These are phyloP conservation scores for Epistrophe eligans DNA, from an alignment of 2,888 invertebrate species.

Conservation along the genomic window DNA sequence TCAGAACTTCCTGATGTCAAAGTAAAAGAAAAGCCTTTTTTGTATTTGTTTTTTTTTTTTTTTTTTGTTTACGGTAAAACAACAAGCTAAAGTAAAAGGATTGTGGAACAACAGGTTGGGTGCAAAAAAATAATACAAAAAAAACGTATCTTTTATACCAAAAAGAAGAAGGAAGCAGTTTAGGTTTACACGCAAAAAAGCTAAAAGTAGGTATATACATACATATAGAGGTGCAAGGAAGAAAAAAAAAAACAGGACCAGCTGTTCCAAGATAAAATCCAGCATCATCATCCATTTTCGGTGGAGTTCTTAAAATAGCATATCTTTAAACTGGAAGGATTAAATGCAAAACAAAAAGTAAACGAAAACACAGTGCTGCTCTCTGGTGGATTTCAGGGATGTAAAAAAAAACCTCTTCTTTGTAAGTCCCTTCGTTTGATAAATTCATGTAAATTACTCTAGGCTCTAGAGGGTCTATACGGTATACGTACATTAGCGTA, in stretches of 20 bases:
- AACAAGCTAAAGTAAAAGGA: not conserved
- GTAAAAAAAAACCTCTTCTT: constrained; percentile 47
- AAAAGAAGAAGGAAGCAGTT: constrained; percentile 18
- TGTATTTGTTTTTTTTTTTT: not conserved
- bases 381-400: constrained; percentile 1
- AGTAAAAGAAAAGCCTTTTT: constrained; percentile 25
- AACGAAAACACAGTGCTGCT: not conserved
- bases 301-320: constrained; percentile 11
- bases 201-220: not conserved
- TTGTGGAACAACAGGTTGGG: constrained; percentile 40
- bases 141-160: not conserved
- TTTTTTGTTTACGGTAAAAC: not conserved
- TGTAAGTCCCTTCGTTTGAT: constrained; percentile 62
- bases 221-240: not conserved
- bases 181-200: not conserved
- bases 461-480: constrained; percentile 38
- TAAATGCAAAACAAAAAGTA: not conserved
- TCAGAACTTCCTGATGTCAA: constrained; percentile 34
- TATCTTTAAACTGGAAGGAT: not conserved
- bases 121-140: not conserved
- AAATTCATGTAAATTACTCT: constrained; percentile 71
- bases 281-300: constrained; percentile 39
- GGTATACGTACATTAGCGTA: constrained; percentile 44
- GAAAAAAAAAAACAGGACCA: not conserved
- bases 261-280: constrained; percentile 8